Evolutionary conservation across 2,797 vertebrate species (phyloP).

Genomic region (Caiman crocodilus): DNA sequence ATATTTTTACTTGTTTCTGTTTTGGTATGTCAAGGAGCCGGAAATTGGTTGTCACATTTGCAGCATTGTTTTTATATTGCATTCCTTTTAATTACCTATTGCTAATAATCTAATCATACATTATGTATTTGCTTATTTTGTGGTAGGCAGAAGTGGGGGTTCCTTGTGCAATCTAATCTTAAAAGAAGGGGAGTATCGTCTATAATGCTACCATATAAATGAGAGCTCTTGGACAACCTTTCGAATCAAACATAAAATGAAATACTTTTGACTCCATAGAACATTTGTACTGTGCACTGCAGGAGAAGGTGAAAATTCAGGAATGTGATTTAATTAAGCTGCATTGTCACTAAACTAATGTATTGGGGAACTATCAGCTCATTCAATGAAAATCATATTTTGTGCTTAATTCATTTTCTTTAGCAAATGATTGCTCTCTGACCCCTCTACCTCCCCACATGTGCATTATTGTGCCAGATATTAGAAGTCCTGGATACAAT

Average conservation of each 20-base stretch:
- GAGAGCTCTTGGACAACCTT: background rate
- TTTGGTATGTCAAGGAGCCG: background rate
- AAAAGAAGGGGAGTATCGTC: background rate
- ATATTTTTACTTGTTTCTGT: background rate
- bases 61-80: background rate
- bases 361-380: background rate
- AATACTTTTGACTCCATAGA: slow-evolving; percentile 15
- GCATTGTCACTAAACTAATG: background rate
- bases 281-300: background rate
- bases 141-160: background rate
- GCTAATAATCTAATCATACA: background rate
- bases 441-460: background rate
- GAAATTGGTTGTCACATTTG: background rate
- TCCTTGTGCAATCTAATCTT: background rate
- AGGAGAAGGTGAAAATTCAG: background rate
- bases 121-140: background rate
- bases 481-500: background rate
- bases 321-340: slow-evolving; percentile 13
- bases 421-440: background rate
- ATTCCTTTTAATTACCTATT: background rate
- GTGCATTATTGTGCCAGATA: background rate
- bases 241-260: background rate
- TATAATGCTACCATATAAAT: background rate
- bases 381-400: slow-evolving; percentile 20
- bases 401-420: background rate